Evolutionary conservation across 2,113 vertebrate species (phyloP).

Genomic region (Diadophis punctatus): DNA sequence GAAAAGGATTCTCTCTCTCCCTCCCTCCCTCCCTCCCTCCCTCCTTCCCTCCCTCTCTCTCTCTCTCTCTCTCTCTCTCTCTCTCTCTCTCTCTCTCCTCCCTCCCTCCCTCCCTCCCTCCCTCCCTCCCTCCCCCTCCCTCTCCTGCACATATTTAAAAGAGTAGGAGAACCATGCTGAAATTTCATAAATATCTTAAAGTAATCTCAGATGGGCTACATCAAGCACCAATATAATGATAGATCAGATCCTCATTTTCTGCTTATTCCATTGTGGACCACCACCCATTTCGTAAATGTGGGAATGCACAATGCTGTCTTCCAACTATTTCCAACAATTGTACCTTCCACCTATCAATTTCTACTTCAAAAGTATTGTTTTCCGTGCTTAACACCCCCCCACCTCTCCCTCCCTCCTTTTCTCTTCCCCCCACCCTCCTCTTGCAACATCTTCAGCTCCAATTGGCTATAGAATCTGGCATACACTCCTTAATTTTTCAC

Average conservation of each 20-base stretch:
- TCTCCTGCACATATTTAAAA: background rate
- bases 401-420: no score
- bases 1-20: background rate
- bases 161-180: background rate
- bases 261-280: background rate
- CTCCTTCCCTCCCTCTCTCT: no score
- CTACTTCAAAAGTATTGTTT: background rate
- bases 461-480: background rate
- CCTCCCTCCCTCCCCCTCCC: no score
- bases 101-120: no score
- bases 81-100: background rate
- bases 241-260: background rate
- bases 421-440: background rate
- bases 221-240: background rate
- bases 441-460: background rate
- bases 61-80: no score
- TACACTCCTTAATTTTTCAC: background rate
- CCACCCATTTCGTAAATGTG: background rate
- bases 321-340: background rate
- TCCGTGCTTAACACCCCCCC: background rate
- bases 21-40: no score
- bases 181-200: background rate
- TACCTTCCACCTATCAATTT: background rate
- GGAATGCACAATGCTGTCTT: background rate
- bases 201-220: no score